A percentile compares a stretch with the other conserved stretches of the same genome.
Conservation (phyloP, 1,140 invertebrate genomes). For the Ooceraea biroi region DNA sequence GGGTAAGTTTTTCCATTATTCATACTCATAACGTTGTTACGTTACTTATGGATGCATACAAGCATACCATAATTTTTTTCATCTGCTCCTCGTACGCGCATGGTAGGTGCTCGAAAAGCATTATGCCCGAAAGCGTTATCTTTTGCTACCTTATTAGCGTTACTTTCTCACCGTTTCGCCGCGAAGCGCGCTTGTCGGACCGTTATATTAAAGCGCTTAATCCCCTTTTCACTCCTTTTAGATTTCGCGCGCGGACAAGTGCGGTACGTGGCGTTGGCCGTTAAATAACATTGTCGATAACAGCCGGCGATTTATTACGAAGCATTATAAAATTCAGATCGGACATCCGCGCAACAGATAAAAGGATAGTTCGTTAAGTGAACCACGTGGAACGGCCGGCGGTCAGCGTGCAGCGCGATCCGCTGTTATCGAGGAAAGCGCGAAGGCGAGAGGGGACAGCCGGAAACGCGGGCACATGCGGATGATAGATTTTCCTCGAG, state of each 20-base stretch:
- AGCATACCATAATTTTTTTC: neutral
- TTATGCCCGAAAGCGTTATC: no score
- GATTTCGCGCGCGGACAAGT: neutral
- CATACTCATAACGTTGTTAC: no score
- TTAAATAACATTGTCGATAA: constrained; percentile 46
- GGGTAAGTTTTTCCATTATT: no score
- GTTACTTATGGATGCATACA: no score
- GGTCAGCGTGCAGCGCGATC: neutral
- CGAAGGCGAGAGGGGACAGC: neutral
- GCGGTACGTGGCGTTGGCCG: neutral
- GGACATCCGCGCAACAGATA: constrained; percentile 7
- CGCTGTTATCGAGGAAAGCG: neutral
- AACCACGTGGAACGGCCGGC: neutral
- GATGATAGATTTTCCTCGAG: constrained; percentile 20
- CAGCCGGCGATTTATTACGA: constrained; percentile 27
- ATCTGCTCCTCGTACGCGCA: no score
- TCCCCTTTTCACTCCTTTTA: neutral
- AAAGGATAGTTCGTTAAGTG: constrained; percentile 24
- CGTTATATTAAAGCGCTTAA: constrained; percentile 4
- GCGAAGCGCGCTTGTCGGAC: neutral
- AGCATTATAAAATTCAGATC: constrained; percentile 44
- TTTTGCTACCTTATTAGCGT: no score
- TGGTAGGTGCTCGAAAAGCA: no score
- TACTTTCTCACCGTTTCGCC: neutral
- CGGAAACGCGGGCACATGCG: neutral